Evolutionary conservation across 1,140 invertebrate genomes (phyloP).

Genomic region (Drosophila leontia): DNA sequence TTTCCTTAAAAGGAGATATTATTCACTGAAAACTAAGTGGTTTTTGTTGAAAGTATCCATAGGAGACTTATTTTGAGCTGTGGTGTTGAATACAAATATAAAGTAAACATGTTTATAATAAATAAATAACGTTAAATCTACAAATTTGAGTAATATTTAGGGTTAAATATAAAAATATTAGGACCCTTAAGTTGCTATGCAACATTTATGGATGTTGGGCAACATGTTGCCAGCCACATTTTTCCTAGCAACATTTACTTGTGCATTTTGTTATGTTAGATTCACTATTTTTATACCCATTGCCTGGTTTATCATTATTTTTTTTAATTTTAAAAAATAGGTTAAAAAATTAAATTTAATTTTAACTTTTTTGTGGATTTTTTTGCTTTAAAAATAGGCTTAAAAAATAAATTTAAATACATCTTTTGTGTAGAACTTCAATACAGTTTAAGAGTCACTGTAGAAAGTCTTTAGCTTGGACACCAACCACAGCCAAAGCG

Average conservation of each 20-base stretch:
- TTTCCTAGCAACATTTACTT: background rate
- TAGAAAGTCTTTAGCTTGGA: background rate
- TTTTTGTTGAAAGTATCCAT: background rate
- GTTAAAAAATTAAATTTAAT: background rate
- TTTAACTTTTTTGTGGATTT: background rate
- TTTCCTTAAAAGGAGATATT: constrained; percentile 2
- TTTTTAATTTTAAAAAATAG: rapidly evolving
- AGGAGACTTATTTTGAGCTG: background rate
- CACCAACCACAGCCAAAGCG: background rate
- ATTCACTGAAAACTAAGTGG: background rate
- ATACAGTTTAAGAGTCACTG: constrained; percentile 16
- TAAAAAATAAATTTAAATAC: background rate
- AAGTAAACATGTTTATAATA: background rate
- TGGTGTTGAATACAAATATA: background rate
- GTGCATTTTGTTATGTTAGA: background rate
- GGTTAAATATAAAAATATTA: background rate
- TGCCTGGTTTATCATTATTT: background rate
- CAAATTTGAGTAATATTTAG: background rate
- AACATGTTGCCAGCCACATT: background rate
- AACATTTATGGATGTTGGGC: background rate
- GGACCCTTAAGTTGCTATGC: background rate
- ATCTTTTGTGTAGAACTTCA: background rate
- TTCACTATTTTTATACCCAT: background rate
- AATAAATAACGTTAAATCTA: background rate
- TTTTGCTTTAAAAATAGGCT: background rate